phyloP scores from a whole-genome alignment of 2,113 vertebrate species.

The Saiga tatarica region DNA sequence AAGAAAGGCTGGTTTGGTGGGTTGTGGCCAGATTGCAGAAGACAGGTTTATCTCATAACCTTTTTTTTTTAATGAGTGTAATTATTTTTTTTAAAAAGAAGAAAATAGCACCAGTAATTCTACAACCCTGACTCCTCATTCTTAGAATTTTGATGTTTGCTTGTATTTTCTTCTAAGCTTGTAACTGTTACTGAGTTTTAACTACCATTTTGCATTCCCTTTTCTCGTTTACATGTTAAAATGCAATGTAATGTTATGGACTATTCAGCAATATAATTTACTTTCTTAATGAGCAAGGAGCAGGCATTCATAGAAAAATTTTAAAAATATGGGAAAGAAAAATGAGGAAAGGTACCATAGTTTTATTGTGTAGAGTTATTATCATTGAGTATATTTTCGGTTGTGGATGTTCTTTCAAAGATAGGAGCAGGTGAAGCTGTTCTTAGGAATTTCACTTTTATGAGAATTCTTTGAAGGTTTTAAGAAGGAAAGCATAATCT shows the following conservation, averaged over 20 bases:
- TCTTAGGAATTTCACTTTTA: background rate
- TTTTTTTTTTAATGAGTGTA: background rate
- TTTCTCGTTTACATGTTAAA: background rate
- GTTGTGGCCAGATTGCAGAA: background rate
- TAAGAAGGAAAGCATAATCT: background rate
- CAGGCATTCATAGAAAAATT: background rate
- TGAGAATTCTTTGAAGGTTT: background rate
- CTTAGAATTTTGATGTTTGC: background rate
- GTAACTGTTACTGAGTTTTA: background rate
- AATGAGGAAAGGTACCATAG: background rate
- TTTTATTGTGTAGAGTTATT: background rate
- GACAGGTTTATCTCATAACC: background rate
- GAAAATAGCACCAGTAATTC: background rate
- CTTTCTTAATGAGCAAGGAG: background rate
- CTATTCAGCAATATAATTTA: background rate
- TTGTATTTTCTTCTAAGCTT: background rate
- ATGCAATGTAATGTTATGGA: background rate
- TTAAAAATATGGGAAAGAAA: background rate
- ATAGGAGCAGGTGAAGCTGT: background rate
- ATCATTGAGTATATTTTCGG: background rate
- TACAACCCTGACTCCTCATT: background rate
- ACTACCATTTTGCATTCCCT: background rate
- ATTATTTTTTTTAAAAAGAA: background rate
- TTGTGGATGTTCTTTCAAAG: background rate
- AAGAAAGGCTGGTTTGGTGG: background rate